phyloP scores from a whole-genome alignment of 2,888 invertebrate species.

The Melinaea menophilus region DNA sequence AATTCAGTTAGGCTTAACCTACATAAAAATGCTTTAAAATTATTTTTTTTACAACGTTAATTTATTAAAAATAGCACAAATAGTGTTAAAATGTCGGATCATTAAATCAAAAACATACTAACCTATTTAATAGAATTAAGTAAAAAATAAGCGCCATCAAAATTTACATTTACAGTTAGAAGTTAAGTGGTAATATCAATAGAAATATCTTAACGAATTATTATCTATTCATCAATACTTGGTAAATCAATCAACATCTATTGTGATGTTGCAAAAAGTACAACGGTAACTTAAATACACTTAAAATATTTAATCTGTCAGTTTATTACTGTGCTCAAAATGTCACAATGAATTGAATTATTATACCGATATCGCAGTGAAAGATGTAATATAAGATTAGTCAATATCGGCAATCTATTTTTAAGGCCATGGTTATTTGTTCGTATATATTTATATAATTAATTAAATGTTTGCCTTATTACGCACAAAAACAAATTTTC shows the following conservation, averaged over 20 bases:
- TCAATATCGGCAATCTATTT: background rate
- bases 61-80: too few relatives aligned
- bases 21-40: too few relatives aligned
- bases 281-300: constrained; percentile 24
- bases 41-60: too few relatives aligned
- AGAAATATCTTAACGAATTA: constrained; percentile 15
- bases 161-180: constrained; percentile 21
- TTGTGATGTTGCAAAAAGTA: constrained; percentile 22
- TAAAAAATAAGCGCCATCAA: constrained; percentile 14
- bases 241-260: constrained; percentile 30
- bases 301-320: too few relatives aligned
- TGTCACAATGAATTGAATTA: too few relatives aligned
- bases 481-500: background rate
- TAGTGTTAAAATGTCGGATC: too few relatives aligned
- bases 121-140: constrained; percentile 1
- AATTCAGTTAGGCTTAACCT: too few relatives aligned
- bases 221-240: constrained; percentile 29
- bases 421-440: background rate
- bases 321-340: too few relatives aligned
- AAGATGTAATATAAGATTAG: background rate
- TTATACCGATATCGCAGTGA: background rate
- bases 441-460: background rate
- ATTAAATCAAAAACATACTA: background rate
- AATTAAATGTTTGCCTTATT: background rate
- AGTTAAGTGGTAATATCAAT: constrained; percentile 12